Base-by-base conservation (phyloP, 2,888 invertebrate genomes). In the Idaea straminata region DNA sequence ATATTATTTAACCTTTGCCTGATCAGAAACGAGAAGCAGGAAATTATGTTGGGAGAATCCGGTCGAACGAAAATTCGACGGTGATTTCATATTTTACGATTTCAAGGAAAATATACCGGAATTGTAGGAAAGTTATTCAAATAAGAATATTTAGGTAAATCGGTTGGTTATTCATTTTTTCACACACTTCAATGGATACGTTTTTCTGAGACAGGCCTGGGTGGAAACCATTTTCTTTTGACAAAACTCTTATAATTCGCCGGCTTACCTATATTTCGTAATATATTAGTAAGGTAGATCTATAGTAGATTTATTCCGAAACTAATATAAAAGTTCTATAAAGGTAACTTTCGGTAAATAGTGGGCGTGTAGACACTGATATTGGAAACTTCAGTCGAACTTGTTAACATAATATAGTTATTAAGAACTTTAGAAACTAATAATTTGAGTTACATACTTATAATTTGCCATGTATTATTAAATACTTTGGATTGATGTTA, bases 91-190 rank as follows among this genome's bases (percentile, higher is more conserved):
- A 67, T 69, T 72, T 74, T 68, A 69, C 67, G 69, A 70, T 69
- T 72, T 64, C 64, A 62, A 64, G 68, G 70, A 68, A 72, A 70
- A 69, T 64, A 69, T 64, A 69, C 60, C 67, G 64, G 72, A 69
- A 66, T 70, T 71, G 69, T 66, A 63, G 68, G 66, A 65, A 69
- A 74, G 72, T 73, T 74, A 75, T 75, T 75, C 72, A 75, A 74
- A 75, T 74, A 61, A 70, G 68, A 67, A 69, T 69, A 74, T 72
- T 75, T 71, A 69, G 70, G 68, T 71, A 66, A 67, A 70, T 68
- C 68, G 61, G 64, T 34, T 62, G 57, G 35, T 58, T 57, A 57
- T 35, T 62, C 62, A 15, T 62, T 62, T 57, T 47, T 57, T 57
- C 35, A 57, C 25, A 57, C 58, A 59, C 59, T 34, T 59, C 59